Base-by-base conservation (phyloP, 2,113 vertebrate genomes). In the Tupaia chinensis region DNA sequence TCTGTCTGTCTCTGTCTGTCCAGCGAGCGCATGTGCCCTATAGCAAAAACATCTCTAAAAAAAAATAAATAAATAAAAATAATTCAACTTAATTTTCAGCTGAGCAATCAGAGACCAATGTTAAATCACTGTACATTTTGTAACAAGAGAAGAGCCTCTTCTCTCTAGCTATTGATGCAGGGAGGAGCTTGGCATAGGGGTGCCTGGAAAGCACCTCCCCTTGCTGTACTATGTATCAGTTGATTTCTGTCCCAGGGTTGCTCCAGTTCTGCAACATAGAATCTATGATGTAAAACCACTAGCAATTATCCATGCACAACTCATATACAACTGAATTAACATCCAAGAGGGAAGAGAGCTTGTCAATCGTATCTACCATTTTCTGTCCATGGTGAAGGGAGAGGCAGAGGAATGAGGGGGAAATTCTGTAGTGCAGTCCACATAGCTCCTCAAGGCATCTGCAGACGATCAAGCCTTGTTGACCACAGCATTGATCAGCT, bases 51-150 rank as follows among this genome's bases (percentile, higher is more conserved):
- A 32, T 10, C 85, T 86, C 65, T 90, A 27, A 63, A 32, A 32
- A 32, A 32, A 32, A 32, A 32, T 32, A 32, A 32, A 32, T n/a
- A 32, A 32, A 32, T 2, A 32, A 32, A 32, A 32, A 32, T 32
- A 84, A 89, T 89, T 96, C 76, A 79, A 63, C 53, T 58, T 79
- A 81, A 14, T 81, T 84, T 96, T 95, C 90, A 82, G 61, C 20
- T 92, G 93, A 90, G 22, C 54, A 84, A 92, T 96, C 89, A 93
- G 87, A 93, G 87, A 86, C 58, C 19, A 61, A 25, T 56, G 61
- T 91, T 84, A 63, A 89, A 70, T 77, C 32, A 44, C 29, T 79
- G 17, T 66, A 29, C n/a, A 8, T 74, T 93, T 95, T 80, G 70
- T 19, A 96, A 56, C 19, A 65, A 87, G 32, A 32, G 32, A 32